phyloP scores from a whole-genome alignment of 1,140 invertebrate genomes.

The Nilaparvata lugens region DNA sequence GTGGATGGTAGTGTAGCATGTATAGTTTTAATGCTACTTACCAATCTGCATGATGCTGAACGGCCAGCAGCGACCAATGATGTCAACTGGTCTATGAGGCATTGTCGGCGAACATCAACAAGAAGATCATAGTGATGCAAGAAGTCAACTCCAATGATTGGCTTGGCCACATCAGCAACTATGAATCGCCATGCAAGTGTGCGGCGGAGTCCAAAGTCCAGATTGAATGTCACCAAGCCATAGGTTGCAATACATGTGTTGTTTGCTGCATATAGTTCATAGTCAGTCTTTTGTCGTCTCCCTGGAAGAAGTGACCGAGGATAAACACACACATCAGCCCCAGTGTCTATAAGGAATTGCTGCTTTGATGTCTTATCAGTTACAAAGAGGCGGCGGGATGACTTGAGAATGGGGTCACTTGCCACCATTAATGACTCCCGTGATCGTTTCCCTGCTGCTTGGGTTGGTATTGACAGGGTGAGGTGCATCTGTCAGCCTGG shows the following conservation, averaged over 20 bases:
- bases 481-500: slow-evolving; percentile 22
- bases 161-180: slow-evolving; percentile 33
- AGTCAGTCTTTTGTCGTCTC: slow-evolving; percentile 27
- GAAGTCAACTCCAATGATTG: slow-evolving; percentile 38
- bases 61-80: too few relatives aligned
- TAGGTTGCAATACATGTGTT: too few relatives aligned
- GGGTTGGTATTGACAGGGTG: slow-evolving; percentile 17
- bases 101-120: too few relatives aligned
- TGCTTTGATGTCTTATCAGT: too few relatives aligned
- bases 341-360: too few relatives aligned
- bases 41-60: too few relatives aligned
- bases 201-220: slow-evolving; percentile 32
- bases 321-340: neutral
- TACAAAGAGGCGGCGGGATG: slow-evolving; percentile 21
- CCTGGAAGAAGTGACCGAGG: neutral
- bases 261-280: slow-evolving; percentile 32
- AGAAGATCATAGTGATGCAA: too few relatives aligned
- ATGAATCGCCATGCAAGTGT: slow-evolving; percentile 35
- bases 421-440: slow-evolving; percentile 10
- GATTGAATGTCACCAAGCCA: slow-evolving; percentile 20
- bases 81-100: too few relatives aligned
- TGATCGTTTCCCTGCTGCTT: slow-evolving; percentile 13
- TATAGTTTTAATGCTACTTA: too few relatives aligned
- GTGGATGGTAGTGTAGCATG: too few relatives aligned
- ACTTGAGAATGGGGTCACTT: neutral